Evolutionary conservation across 2,113 vertebrate genomes (phyloP).

Genomic region (Myxocyprinus asiaticus): DNA sequence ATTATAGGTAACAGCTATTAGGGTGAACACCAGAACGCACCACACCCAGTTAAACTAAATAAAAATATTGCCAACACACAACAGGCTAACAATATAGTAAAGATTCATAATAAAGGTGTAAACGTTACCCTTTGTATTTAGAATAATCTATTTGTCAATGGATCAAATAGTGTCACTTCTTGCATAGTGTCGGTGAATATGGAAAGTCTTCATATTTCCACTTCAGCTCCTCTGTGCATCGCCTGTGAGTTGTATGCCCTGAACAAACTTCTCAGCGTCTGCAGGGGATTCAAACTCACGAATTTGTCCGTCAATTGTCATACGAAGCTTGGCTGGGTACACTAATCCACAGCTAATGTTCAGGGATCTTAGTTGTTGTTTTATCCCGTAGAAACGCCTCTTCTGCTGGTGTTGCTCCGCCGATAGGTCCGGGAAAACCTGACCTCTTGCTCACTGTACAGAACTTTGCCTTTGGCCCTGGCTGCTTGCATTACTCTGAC

Average conservation of each 20-base stretch:
- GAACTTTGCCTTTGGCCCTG: conserved; percentile 12
- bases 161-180: too few relatives aligned
- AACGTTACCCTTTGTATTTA: background rate
- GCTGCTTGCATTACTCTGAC: background rate
- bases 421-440: background rate
- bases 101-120: too few relatives aligned
- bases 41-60: too few relatives aligned
- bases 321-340: too few relatives aligned
- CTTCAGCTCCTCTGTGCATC: background rate
- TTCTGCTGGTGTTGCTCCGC: background rate
- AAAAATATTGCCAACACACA: too few relatives aligned
- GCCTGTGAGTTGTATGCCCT: background rate
- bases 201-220: too few relatives aligned
- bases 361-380: background rate
- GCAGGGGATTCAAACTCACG: background rate
- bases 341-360: background rate
- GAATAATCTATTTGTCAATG: too few relatives aligned
- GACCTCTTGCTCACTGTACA: background rate
- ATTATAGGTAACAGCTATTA: too few relatives aligned
- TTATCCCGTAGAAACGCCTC: background rate
- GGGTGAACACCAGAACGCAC: too few relatives aligned
- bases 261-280: background rate
- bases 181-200: too few relatives aligned
- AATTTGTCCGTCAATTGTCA: background rate
- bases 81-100: too few relatives aligned